Evolutionary conservation across 2,888 invertebrate species (phyloP).

Genomic region (Melikaiella ostensackeni): DNA sequence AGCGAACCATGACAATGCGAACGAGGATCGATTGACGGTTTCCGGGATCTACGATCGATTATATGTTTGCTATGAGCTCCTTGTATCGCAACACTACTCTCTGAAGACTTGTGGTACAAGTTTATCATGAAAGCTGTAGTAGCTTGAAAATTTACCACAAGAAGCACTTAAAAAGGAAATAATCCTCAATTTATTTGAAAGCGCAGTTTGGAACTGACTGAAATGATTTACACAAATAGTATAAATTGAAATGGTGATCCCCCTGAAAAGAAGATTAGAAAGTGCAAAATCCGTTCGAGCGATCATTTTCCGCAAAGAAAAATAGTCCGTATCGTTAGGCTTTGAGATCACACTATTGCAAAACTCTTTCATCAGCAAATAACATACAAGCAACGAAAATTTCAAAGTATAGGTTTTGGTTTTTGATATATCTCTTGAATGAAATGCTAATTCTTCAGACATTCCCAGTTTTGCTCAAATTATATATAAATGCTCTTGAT

Average conservation of each 20-base stretch:
- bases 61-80: background rate
- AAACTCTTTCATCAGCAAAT: background rate
- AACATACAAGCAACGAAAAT: background rate
- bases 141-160: background rate
- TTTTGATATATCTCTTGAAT: background rate
- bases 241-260: background rate
- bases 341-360: background rate
- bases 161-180: background rate
- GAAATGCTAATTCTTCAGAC: background rate
- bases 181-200: background rate
- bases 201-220: background rate
- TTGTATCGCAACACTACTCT: background rate
- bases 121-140: background rate
- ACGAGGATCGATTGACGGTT: constrained; percentile 57
- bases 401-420: background rate
- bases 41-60: constrained; percentile 56
- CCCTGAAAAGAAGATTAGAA: constrained; percentile 48
- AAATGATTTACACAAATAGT: background rate
- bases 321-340: background rate
- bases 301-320: constrained; percentile 22
- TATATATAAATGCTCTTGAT: background rate
- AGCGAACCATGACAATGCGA: constrained; percentile 62
- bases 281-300: constrained; percentile 46
- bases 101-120: background rate
- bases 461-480: background rate